A percentile compares a stretch with the other conserved stretches of the same genome.
Conservation (phyloP, 2,888 invertebrate genomes). For the Deilephila porcellus region DNA sequence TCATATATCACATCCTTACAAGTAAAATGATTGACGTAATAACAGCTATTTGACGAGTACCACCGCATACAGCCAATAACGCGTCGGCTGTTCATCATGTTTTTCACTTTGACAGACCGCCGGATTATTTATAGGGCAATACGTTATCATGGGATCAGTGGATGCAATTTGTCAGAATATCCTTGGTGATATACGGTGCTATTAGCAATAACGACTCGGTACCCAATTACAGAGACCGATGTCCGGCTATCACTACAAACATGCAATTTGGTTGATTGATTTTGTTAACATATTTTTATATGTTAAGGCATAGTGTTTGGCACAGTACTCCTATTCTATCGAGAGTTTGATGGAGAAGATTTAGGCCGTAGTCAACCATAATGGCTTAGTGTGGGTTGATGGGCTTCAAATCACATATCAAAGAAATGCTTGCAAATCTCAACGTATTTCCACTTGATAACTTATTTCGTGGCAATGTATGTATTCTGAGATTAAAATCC, state of each 20-base stretch:
- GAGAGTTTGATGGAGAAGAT: no score
- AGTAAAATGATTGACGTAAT: background rate
- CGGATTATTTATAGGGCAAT: constrained; percentile 29
- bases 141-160: constrained; percentile 37
- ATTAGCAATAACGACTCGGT: constrained; percentile 47
- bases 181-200: constrained; percentile 48
- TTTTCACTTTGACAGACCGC: constrained; percentile 14
- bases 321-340: no score
- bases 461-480: no score
- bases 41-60: background rate
- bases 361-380: no score
- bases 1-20: background rate
- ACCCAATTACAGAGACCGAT: constrained; percentile 54
- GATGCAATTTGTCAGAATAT: constrained; percentile 47
- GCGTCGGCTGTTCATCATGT: background rate
- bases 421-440: no score
- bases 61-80: background rate
- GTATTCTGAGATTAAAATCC: no score
- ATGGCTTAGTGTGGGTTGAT: no score
- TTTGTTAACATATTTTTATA: background rate
- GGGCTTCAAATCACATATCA: no score
- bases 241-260: background rate
- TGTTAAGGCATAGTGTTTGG: no score
- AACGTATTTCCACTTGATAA: no score
- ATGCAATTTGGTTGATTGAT: background rate